Evolutionary conservation across 2,113 vertebrate genomes (phyloP).

Genomic region (Sinocyclocheilus grahami): DNA sequence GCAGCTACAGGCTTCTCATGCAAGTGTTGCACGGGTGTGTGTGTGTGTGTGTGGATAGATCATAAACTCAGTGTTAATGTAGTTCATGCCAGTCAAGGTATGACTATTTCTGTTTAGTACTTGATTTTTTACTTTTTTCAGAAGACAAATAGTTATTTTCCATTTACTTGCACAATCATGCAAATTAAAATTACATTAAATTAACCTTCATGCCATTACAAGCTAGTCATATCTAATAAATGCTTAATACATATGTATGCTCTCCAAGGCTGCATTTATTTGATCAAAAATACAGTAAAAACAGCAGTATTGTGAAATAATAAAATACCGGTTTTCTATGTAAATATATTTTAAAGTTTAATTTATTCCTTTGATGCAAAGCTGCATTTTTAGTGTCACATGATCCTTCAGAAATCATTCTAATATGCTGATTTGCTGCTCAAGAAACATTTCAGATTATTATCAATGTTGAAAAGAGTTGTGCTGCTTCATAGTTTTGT

Average conservation of each 20-base stretch:
- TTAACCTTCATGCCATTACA: no score
- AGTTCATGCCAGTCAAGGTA: background rate
- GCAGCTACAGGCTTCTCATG: background rate
- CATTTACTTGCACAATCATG: background rate
- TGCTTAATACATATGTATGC: background rate
- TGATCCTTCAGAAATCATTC: background rate
- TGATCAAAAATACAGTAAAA: background rate
- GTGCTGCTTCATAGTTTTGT: no score
- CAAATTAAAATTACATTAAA: no score
- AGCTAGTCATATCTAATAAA: background rate
- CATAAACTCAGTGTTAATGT: background rate
- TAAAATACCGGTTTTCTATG: background rate
- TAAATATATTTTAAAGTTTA: background rate
- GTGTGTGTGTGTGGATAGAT: background rate
- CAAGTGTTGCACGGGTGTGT: background rate
- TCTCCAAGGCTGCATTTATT: background rate
- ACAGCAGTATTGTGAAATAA: background rate
- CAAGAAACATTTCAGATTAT: background rate
- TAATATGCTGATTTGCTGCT: background rate
- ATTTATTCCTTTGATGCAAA: background rate
- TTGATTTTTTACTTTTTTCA: background rate
- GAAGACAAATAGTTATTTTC: background rate
- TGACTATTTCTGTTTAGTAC: background rate
- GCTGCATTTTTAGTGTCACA: background rate
- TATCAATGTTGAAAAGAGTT: background rate